These are phyloP conservation scores for Deroplatys truncata DNA, from an alignment of 2,888 invertebrate genomes.

Conservation along the genomic window DNA sequence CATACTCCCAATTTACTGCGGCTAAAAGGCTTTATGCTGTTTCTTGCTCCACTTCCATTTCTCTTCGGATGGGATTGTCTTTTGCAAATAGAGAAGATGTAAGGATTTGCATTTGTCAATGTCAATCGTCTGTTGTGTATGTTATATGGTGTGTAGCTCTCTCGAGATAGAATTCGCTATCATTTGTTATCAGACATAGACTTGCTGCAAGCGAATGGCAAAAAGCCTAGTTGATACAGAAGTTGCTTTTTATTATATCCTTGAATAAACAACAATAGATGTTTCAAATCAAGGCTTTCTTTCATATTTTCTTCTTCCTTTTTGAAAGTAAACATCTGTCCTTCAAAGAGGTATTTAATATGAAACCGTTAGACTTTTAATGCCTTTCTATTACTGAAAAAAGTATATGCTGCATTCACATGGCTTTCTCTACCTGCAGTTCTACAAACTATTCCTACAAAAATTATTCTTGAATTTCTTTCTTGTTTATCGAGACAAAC, in stretches of 20 bases:
- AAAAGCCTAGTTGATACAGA: background rate
- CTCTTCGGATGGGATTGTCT: background rate
- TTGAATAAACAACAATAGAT: too few relatives aligned
- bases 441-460: too few relatives aligned
- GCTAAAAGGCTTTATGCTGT: background rate
- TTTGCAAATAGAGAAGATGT: background rate
- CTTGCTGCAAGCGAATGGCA: background rate
- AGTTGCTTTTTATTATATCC: background rate
- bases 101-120: background rate
- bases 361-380: too few relatives aligned
- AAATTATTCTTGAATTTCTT: too few relatives aligned
- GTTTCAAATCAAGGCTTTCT: background rate
- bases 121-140: background rate
- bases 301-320: background rate
- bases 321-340: too few relatives aligned
- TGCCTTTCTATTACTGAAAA: too few relatives aligned
- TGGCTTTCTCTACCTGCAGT: too few relatives aligned
- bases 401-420: too few relatives aligned
- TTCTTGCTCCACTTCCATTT: background rate
- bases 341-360: too few relatives aligned
- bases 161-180: background rate
- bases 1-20: background rate
- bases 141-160: background rate
- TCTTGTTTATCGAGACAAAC: too few relatives aligned
- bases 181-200: background rate